Conservation (phyloP, 2,888 invertebrate species). For the Coremacera marginata region DNA sequence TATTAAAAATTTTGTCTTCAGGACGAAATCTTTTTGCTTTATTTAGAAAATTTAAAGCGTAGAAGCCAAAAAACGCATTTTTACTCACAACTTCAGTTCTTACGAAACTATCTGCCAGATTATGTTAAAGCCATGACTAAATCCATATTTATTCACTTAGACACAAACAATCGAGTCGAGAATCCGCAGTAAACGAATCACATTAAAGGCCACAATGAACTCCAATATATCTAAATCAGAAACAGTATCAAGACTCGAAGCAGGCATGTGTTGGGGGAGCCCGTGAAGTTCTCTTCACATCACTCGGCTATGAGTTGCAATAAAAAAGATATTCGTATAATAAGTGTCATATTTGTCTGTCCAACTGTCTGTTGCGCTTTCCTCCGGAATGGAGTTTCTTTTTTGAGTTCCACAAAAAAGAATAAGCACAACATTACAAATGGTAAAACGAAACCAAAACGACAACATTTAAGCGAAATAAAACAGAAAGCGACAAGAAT, state of each 20-base stretch:
- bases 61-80: too few relatives aligned
- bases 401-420: slow-evolving; percentile 13
- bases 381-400: neutral
- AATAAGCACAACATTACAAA: neutral
- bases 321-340: slow-evolving; percentile 54
- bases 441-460: neutral
- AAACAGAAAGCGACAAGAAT: slow-evolving; percentile 32
- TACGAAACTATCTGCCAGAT: neutral
- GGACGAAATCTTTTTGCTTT: too few relatives aligned
- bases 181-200: neutral
- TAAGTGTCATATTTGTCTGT: slow-evolving; percentile 56
- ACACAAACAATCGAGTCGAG: neutral
- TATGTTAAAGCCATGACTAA: neutral
- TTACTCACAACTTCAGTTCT: neutral
- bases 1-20: too few relatives aligned
- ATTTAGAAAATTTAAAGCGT: too few relatives aligned
- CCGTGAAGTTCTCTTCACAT: neutral
- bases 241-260: neutral
- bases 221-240: neutral
- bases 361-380: slow-evolving; percentile 34
- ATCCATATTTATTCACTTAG: slow-evolving; percentile 22
- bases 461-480: neutral
- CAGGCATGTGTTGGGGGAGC: neutral
- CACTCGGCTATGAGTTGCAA: slow-evolving; percentile 1
- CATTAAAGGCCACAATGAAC: slow-evolving; percentile 2